A percentile compares a stretch with the other conserved stretches of the same genome.
Evolutionary conservation across 2,113 vertebrate species (phyloP).

Genomic region (Pycnonotus jocosus): DNA sequence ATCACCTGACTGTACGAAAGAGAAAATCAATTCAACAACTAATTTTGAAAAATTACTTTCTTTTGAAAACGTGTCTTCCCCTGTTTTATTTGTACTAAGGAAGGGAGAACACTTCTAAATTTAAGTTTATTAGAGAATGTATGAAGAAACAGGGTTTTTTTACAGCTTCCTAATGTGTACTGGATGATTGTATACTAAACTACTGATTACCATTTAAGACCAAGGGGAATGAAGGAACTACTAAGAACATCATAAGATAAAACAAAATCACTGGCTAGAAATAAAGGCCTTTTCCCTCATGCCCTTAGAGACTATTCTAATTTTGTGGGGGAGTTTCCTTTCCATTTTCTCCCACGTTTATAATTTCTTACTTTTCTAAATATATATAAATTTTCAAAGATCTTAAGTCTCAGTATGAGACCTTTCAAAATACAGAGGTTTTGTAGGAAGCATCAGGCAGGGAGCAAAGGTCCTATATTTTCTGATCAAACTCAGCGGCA

Average conservation of each 20-base stretch:
- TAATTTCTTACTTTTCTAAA: not conserved
- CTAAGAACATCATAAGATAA: not conserved
- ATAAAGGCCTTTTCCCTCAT: not conserved
- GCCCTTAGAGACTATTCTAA: not conserved
- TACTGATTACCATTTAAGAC: not conserved
- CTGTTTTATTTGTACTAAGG: not conserved
- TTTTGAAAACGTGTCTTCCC: not conserved
- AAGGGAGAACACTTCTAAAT: not conserved
- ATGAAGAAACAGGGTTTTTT: not conserved
- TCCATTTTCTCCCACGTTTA: not conserved
- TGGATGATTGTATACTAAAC: not conserved
- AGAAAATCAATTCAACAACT: not conserved
- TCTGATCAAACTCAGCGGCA: not conserved
- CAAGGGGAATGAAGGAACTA: not conserved
- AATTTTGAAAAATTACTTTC: not conserved
- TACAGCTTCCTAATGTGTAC: not conserved
- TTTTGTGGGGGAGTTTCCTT: not conserved
- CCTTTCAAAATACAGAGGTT: not conserved
- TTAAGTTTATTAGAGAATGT: not conserved
- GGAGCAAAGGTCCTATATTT: not conserved
- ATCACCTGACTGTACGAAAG: not conserved
- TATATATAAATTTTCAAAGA: not conserved
- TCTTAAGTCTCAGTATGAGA: not conserved
- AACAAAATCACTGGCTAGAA: not conserved
- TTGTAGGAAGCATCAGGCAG: not conserved